phyloP scores from a whole-genome alignment of 2,797 vertebrate genomes.

The Ctenochaetus hawaiiensis region DNA sequence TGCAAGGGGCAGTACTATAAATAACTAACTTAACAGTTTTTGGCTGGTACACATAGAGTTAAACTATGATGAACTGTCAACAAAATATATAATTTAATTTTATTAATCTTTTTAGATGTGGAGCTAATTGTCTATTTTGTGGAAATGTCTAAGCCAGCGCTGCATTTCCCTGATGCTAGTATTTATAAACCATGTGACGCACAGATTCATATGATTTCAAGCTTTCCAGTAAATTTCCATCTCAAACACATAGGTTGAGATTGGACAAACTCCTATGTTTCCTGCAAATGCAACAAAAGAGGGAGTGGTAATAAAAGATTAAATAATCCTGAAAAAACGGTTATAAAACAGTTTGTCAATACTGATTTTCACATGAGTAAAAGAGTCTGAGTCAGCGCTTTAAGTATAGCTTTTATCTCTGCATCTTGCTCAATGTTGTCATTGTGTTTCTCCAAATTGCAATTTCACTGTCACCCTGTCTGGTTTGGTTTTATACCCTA shows the following conservation, averaged over 20 bases:
- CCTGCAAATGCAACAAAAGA: background rate
- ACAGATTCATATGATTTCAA: background rate
- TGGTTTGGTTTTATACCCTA: background rate
- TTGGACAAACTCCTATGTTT: background rate
- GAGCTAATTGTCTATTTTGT: no score
- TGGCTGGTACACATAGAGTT: background rate
- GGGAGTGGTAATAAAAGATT: background rate
- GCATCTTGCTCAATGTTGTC: slow-evolving; percentile 12
- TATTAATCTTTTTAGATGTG: background rate
- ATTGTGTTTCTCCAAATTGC: slow-evolving; percentile 12
- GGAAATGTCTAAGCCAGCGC: background rate
- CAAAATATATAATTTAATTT: background rate
- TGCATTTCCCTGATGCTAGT: background rate
- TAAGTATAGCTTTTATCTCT: slow-evolving; percentile 23
- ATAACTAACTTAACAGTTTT: background rate
- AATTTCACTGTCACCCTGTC: slow-evolving; percentile 16
- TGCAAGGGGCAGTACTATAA: background rate
- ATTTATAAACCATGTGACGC: background rate
- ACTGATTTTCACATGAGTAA: background rate
- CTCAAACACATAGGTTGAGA: background rate
- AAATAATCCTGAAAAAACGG: background rate
- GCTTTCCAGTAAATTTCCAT: background rate
- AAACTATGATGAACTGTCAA: background rate
- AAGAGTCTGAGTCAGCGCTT: background rate
- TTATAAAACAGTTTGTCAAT: slow-evolving; percentile 1